phyloP scores from a whole-genome alignment of 92 coral and sea anemone species.

The Phymanthus crucifer region DNA sequence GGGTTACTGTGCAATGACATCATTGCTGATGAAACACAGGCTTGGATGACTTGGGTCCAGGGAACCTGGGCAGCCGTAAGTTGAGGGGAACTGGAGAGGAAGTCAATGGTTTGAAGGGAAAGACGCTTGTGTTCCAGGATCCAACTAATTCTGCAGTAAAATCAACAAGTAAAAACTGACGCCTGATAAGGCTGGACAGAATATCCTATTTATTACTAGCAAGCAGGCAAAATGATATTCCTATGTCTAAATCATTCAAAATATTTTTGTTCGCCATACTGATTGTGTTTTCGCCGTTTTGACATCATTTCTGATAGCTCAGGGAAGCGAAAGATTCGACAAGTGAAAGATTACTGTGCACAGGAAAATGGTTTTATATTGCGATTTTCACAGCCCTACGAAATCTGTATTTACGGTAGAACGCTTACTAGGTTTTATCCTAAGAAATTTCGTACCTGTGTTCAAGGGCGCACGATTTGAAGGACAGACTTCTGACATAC shows the following conservation, averaged over 20 bases:
- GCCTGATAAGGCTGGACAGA: background rate
- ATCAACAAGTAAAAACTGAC: background rate
- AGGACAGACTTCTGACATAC: slow-evolving; percentile 54
- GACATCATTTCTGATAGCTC: too few species aligned
- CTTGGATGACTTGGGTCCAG: slow-evolving; percentile 90
- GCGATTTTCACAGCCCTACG: too few species aligned
- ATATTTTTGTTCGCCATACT: too few species aligned
- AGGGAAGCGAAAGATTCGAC: too few species aligned
- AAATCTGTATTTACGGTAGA: too few species aligned
- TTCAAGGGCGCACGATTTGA: slow-evolving; percentile 40
- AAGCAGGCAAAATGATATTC: too few species aligned
- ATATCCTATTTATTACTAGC: too few species aligned
- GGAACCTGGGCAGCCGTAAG: slow-evolving; percentile 86
- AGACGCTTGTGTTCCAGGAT: slow-evolving; percentile 65
- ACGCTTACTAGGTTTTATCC: background rate
- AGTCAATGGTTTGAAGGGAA: slow-evolving; percentile 51
- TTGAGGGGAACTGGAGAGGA: slow-evolving; percentile 43
- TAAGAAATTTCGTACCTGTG: slow-evolving; percentile 62
- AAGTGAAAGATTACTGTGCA: too few species aligned
- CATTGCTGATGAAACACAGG: slow-evolving; percentile 71
- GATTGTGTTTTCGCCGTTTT: too few species aligned
- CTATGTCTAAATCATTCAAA: too few species aligned
- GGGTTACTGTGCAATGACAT: slow-evolving; percentile 71
- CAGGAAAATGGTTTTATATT: too few species aligned
- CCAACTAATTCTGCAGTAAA: slow-evolving; percentile 55